Base-by-base conservation (phyloP, 2,888 invertebrate species). In the Alloplasta piceator region DNA sequence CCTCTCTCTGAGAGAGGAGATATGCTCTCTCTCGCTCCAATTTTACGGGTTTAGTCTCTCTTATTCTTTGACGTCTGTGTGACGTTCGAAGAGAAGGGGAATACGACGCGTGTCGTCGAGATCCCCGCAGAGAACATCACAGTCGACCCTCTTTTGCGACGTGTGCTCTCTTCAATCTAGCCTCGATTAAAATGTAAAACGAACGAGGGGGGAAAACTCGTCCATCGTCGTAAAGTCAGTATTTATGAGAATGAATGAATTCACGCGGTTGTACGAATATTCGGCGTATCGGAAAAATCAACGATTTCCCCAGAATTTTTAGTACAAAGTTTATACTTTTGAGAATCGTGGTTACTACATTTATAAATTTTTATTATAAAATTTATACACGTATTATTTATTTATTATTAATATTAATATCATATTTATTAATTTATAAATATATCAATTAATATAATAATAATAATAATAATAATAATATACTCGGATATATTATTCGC, bases 1-100 rank as follows among this genome's bases (percentile, higher is more conserved):
- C 36, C 10, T 50, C 73, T 46, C 26, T 10, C 75, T 74, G 78
- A 84, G 83, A 83, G 52, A 52, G 61, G 76, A 71, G 64, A 56
- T 26, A 26, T 72, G 68, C 68, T 50, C 74, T 46, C 66, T 48
- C n/a, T 46, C 64, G 58, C 64, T 68, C 78, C 76, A 78, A 83
- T 72, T 12, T 26, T 48, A 58, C 60, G 72, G 39, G 43, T 63
- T 43, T 71, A 39, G 50, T 78, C 66, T 66, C 43, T 52, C 12
- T 55, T 41, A 39, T 43, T 48, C 64, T 66, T 26, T 26, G 26
- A 26, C 26, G 26, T 26, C 26, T 26, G 26, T 26, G 26, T 26
- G 26, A 66, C 48, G 16, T 55, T 52, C 60, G 36, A 36, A 10
- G n/a, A 26, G n/a, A 61, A 56, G n/a, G 12, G 43, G 12, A 16